Conservation (phyloP, 2,797 vertebrate genomes). For the Leucoraja ocellata region DNA sequence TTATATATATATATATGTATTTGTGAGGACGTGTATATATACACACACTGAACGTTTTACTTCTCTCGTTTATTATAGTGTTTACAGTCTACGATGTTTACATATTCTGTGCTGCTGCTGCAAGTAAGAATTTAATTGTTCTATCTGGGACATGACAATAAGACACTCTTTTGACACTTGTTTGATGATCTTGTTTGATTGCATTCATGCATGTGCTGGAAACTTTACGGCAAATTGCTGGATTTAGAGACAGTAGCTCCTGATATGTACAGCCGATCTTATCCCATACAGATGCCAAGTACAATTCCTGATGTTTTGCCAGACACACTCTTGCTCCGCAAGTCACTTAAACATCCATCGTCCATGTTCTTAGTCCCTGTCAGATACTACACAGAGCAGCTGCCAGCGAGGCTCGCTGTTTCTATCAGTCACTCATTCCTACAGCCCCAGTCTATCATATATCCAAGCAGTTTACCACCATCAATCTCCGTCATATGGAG, state of each 20-base stretch:
- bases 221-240: not conserved
- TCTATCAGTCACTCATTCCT: constrained; percentile 1
- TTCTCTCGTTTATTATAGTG: no score
- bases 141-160: no score
- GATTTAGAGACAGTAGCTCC: not conserved
- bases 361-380: constrained; percentile 4
- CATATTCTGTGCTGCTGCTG: no score
- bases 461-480: not conserved
- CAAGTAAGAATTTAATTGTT: no score
- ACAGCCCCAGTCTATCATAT: not conserved
- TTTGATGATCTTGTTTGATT: not conserved
- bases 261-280: not conserved
- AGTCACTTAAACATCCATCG: constrained; percentile 11
- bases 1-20: no score
- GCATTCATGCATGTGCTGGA: not conserved
- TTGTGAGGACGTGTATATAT: no score
- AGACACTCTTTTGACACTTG: no score
- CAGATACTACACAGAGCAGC: not conserved
- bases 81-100: no score
- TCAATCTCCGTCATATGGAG: constrained; percentile 22
- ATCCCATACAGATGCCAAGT: not conserved
- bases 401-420: not conserved
- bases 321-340: not conserved
- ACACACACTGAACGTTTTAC: no score
- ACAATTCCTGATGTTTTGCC: not conserved